Evolutionary conservation across 2,113 vertebrate genomes (phyloP), one percentile per base, ranked within the genome.

Genomic region (Pygoscelis adeliae): DNA sequence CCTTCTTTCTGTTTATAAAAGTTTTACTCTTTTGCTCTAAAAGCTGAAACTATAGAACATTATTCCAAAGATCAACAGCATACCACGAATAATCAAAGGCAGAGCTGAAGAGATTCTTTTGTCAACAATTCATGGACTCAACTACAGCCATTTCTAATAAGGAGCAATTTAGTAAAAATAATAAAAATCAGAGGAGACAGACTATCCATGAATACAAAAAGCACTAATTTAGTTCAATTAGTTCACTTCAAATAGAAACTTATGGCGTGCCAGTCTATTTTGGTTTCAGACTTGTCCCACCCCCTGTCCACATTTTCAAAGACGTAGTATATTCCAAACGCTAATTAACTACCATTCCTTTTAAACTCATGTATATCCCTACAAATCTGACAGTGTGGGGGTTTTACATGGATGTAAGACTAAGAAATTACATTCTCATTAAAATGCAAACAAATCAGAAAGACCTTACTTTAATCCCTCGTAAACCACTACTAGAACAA

Each of bases 221-320:
- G 63, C 71, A 81, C 79, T 83, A 94, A 95, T 96, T 96, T 93
- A 91, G 93, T 91, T 95, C 92, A 93, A 93, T 95, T 95, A 97
- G 92, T 90, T 96, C 78, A 94, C 84, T 90, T 94, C 89, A 95
- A 94, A 95, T 53, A 95, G 90, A 94, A 94, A 87, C 78, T 87
- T 85, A 93, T 10, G 49, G 70, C 0, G 0, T 90, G 76, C 59
- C 79, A 93, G 58, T 74, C 87, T 95, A 94, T 96, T 96, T 97
- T 87, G 27, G 71, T 88, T 96, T 93, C 88, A 96, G 71, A 88
- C 62, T 92, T 90, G 74, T 95, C 50, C 93, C 88, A 91, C 82
- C 74, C 71, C 85, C 62, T 40, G 78, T 81, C 61, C 90, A 70
- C 58, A 80, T 80, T 94, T 96, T 88, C 94, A 94, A 96, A 92